Evolutionary conservation across 2,797 vertebrate genomes (phyloP).

Genomic region (Dromococcyx pavoninus): DNA sequence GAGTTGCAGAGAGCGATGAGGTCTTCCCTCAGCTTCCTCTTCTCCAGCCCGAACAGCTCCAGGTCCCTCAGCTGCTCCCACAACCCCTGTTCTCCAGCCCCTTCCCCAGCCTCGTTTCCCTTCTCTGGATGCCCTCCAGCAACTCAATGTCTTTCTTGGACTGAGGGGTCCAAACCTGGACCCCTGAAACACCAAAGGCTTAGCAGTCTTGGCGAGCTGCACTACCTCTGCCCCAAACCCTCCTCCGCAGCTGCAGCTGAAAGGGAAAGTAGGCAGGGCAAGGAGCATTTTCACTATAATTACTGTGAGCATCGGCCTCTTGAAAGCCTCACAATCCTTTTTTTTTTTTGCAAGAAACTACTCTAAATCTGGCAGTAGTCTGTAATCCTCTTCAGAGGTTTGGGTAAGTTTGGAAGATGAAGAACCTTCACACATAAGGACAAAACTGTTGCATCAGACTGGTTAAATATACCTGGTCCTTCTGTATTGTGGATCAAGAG

Average conservation of each 20-base stretch:
- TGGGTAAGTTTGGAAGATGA: not conserved
- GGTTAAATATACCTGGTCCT: not conserved
- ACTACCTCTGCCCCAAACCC: not conserved
- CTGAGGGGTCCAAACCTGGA: no score
- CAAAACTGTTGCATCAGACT: not conserved
- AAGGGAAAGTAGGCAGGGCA: not conserved
- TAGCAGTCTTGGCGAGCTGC: not conserved
- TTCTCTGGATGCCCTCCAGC: no score
- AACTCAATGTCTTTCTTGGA: no score
- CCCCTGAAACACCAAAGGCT: not conserved
- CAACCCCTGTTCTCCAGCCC: no score
- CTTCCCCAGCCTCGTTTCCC: no score
- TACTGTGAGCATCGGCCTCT: not conserved
- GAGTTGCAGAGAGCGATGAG: no score
- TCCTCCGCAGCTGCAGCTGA: not conserved
- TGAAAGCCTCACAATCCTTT: not conserved
- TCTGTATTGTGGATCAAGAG: slow-evolving; percentile 34
- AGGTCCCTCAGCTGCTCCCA: no score
- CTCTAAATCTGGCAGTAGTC: not conserved
- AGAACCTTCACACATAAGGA: not conserved
- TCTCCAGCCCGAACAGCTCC: no score
- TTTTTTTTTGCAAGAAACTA: not conserved
- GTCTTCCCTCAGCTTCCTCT: no score
- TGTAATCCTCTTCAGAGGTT: not conserved
- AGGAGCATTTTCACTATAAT: not conserved